phyloP scores from a whole-genome alignment of 2,113 vertebrate genomes.

The Pycnonotus jocosus region DNA sequence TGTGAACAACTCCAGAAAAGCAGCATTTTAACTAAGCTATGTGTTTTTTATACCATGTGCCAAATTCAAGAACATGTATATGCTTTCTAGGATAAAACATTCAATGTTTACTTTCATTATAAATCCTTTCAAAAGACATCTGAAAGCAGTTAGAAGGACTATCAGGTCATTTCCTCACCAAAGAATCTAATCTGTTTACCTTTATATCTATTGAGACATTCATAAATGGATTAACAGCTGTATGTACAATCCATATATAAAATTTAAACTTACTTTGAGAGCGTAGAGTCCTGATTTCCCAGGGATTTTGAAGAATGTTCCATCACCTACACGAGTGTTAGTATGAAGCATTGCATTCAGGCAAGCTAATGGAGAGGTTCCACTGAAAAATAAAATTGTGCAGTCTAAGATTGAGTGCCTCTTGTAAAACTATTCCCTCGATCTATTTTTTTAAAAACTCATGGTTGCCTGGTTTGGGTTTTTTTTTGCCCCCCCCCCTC shows the following conservation, averaged over 20 bases:
- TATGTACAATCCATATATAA: conserved; percentile 16
- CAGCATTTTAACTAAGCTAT: conserved; percentile 37
- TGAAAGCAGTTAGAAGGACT: conserved; percentile 61
- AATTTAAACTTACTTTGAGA: conserved; percentile 81
- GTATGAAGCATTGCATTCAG: conserved; percentile 88
- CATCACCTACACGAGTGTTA: conserved; percentile 84
- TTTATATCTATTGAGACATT: conserved; percentile 47
- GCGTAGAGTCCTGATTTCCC: conserved; percentile 85
- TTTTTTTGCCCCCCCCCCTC: background rate
- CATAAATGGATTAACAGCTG: conserved; percentile 23
- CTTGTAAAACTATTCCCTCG: conserved; percentile 61
- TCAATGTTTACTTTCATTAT: conserved; percentile 54
- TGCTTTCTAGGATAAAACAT: conserved; percentile 57
- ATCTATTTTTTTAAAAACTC: conserved; percentile 45
- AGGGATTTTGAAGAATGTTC: conserved; percentile 86
- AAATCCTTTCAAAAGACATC: conserved; percentile 62
- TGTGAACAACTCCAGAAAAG: conserved; percentile 38
- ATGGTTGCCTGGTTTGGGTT: conserved; percentile 36
- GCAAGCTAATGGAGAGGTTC: conserved; percentile 86
- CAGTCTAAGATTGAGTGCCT: conserved; percentile 61
- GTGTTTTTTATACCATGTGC: conserved; percentile 30
- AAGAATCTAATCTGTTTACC: conserved; percentile 60
- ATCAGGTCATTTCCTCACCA: conserved; percentile 39
- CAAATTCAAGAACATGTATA: conserved; percentile 40
- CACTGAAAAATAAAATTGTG: conserved; percentile 78